Base-by-base conservation (phyloP, 53 echinoderm and acorn worm genomes). In the Holothuria leucospilota region DNA sequence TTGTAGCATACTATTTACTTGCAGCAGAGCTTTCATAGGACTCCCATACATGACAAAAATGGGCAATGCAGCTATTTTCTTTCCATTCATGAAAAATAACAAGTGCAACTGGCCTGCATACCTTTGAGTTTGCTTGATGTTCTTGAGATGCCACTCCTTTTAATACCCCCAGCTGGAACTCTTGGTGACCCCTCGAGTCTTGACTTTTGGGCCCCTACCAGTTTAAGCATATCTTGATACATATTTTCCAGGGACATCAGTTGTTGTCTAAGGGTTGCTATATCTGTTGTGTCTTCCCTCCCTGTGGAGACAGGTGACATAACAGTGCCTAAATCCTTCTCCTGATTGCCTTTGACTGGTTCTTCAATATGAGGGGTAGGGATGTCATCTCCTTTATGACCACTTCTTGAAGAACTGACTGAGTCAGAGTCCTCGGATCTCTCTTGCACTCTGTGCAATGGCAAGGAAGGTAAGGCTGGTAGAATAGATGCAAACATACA, bases 141-240 rank as follows among this genome's bases (percentile, higher is more conserved):
- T 34, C 61, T 59, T 28, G 80, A 28, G 29, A 80, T 20, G 13
- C 75, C 75, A 38, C 59, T 56, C 34, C 38, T 80, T 38, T 61
- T 80, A 2, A 80, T 1, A 18, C 34, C 56, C 6, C 80, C 30
- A 38, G 80, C 10, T 29, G 11, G 8, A 15, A 34, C 80, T 20
- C 80, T 25, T 13, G 80, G 80, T 26, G 78, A 29, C 10, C 58
- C 7, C 5, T 29, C 60, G 2, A 20, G 10, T 41, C 65, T 66
- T 28, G 26, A 39, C 65, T 83, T 83, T 46, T 42, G 40, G 27
- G 46, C 84, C 20, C 66, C 68, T 15, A 83, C 84, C 27, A 93
- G 90, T 82, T 88, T 69, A 3, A 96, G 79, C 61, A 96, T 96
- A 28, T 96, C 96, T 53, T 91, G 89, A 67, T 96, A 96, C 96